Conservation (phyloP, 2,888 invertebrate genomes). For the Erebia palarica region DNA sequence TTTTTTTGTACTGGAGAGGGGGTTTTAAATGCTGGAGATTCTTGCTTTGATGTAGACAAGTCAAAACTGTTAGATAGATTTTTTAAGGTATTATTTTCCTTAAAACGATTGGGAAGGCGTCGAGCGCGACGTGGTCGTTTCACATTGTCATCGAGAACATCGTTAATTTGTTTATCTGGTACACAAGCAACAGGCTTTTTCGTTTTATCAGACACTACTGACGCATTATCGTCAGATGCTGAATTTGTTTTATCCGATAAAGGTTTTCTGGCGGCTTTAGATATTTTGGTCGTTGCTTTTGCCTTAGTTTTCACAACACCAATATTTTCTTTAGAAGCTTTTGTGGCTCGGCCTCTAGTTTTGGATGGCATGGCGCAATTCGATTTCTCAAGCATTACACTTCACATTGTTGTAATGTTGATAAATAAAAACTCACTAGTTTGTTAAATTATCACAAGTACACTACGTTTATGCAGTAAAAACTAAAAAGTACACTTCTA, state of each 20-base stretch:
- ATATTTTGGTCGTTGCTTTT: slow-evolving; percentile 45
- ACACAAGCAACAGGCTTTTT: slow-evolving; percentile 38
- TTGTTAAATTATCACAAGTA: neutral
- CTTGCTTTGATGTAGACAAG: slow-evolving; percentile 20
- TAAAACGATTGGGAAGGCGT: slow-evolving; percentile 58
- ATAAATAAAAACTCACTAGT: neutral
- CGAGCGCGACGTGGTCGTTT: slow-evolving; percentile 56
- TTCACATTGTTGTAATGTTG: slow-evolving; percentile 7
- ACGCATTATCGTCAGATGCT: slow-evolving; percentile 66
- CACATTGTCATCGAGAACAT: slow-evolving; percentile 31
- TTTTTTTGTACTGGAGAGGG: slow-evolving; percentile 6
- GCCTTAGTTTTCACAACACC: slow-evolving; percentile 42
- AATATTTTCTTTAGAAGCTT: slow-evolving; percentile 64
- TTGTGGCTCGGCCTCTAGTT: slow-evolving; percentile 57
- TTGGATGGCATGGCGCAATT: slow-evolving; percentile 66
- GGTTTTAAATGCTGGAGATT: neutral
- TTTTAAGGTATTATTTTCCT: slow-evolving; percentile 51
- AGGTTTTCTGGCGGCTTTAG: slow-evolving; percentile 56
- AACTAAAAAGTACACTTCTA: neutral
- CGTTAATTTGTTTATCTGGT: slow-evolving; percentile 25
- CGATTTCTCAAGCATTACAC: neutral
- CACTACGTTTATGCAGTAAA: neutral
- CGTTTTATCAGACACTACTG: slow-evolving; percentile 45
- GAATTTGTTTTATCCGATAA: slow-evolving; percentile 74
- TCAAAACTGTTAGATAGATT: slow-evolving; percentile 52